Percentiles rank a stretch among this genome's conserved stretches.
These are phyloP conservation scores for Platalea minor DNA, from an alignment of 2,797 vertebrate genomes.

Conservation along the genomic window DNA sequence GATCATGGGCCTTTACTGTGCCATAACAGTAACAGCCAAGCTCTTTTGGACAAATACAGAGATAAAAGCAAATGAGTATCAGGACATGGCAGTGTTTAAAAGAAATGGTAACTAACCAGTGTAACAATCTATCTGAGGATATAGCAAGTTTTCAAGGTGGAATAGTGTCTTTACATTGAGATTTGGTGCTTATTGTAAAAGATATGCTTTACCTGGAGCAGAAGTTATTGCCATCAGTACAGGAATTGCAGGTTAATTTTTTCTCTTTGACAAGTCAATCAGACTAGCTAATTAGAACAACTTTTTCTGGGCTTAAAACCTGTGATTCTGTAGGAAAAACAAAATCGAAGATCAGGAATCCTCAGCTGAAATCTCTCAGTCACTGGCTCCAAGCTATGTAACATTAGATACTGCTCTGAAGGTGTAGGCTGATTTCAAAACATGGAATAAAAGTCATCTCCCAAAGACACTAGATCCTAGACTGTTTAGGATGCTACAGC, in stretches of 20 bases:
- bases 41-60: not conserved
- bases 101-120: not conserved
- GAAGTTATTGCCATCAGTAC: not conserved
- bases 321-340: not conserved
- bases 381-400: not conserved
- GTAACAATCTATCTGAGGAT: not conserved
- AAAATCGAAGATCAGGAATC: not conserved
- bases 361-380: not conserved
- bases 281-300: not conserved
- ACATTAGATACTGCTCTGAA: not conserved
- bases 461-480: not conserved
- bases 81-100: not conserved
- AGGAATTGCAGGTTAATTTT: not conserved
- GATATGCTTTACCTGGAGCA: not conserved
- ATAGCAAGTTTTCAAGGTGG: not conserved
- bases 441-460: not conserved
- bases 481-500: not conserved
- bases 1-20: not conserved
- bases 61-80: not conserved
- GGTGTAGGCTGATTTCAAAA: not conserved
- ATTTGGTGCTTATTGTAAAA: not conserved
- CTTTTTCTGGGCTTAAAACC: not conserved
- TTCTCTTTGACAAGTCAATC: not conserved
- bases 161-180: not conserved
- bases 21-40: not conserved